These are phyloP conservation scores for Palythoa grandis DNA, from an alignment of 92 coral and sea anemone genomes.

Conservation along the genomic window DNA sequence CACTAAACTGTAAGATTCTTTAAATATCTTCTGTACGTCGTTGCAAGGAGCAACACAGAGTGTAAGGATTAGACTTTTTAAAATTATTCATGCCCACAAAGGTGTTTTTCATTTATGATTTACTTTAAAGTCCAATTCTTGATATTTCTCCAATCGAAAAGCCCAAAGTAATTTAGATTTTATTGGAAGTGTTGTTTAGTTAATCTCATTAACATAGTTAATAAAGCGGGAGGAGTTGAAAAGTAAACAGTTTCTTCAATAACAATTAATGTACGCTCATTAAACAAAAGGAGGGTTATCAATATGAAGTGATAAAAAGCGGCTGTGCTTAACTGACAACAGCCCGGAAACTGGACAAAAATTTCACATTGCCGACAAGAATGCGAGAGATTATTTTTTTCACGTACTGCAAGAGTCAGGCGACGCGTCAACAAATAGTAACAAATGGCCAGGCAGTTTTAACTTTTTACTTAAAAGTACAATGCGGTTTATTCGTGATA, in stretches of 20 bases:
- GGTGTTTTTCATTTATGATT: neutral
- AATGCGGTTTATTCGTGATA: too few species aligned
- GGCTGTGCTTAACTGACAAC: neutral
- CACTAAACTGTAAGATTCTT: neutral
- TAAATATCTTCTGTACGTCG: neutral
- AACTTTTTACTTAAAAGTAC: too few species aligned
- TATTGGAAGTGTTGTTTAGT: conserved; percentile 18
- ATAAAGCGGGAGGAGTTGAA: conserved; percentile 19
- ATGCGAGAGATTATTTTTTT: neutral
- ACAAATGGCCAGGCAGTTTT: too few species aligned
- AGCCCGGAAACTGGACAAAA: neutral
- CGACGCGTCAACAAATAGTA: too few species aligned
- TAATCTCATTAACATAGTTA: conserved; percentile 39
- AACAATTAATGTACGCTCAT: conserved; percentile 13
- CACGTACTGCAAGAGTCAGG: neutral
- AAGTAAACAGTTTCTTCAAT: conserved; percentile 21
- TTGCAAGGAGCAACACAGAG: neutral
- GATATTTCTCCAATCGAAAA: conserved; percentile 38
- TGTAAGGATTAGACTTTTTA: neutral
- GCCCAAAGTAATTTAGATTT: conserved; percentile 30
- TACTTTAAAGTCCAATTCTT: conserved; percentile 14
- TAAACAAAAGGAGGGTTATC: neutral
- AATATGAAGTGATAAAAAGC: neutral
- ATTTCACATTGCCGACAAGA: neutral
- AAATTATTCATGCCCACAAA: conserved; percentile 11